Conservation (phyloP, 2,113 vertebrate genomes). For the Crotalus viridis region DNA sequence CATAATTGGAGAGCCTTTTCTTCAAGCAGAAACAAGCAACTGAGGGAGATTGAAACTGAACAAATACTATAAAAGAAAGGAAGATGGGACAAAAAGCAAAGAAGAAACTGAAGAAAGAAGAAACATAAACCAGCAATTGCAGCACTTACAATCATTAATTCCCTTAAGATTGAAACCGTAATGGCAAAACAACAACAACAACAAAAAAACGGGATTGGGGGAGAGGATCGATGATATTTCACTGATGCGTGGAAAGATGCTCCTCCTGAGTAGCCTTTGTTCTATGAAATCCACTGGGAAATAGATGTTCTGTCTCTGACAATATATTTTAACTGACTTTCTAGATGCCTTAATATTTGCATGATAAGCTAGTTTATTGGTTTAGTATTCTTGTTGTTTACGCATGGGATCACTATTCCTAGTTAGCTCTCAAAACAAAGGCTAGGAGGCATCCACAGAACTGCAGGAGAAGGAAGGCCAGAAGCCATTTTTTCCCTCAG, state of each 20-base stretch:
- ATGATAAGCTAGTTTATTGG: conserved; percentile 95
- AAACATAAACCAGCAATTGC: conserved; percentile 78
- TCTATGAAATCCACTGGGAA: conserved; percentile 89
- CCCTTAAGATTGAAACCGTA: conserved; percentile 74
- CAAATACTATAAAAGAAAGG: conserved; percentile 55
- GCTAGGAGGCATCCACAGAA: conserved; percentile 72
- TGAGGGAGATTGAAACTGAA: conserved; percentile 74
- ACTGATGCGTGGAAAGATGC: conserved; percentile 80
- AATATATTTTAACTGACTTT: conserved; percentile 87
- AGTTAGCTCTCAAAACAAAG: conserved; percentile 83
- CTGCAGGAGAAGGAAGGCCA: conserved; percentile 70
- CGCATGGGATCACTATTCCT: conserved; percentile 90
- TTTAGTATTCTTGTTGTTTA: conserved; percentile 88
- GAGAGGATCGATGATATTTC: conserved; percentile 82
- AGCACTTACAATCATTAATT: conserved; percentile 84
- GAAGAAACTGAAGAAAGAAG: conserved; percentile 74
- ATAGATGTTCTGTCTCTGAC: conserved; percentile 96
- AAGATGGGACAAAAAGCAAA: conserved; percentile 58
- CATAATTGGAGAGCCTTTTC: conserved; percentile 99
- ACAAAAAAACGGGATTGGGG: neutral
- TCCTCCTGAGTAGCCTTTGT: conserved; percentile 91
- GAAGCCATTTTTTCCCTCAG: conserved; percentile 71
- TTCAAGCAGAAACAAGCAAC: conserved; percentile 98
- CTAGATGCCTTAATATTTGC: conserved; percentile 99
- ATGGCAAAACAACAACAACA: conserved; percentile 41